Conservation (phyloP, 2,113 vertebrate species). For the Galemys pyrenaicus region DNA sequence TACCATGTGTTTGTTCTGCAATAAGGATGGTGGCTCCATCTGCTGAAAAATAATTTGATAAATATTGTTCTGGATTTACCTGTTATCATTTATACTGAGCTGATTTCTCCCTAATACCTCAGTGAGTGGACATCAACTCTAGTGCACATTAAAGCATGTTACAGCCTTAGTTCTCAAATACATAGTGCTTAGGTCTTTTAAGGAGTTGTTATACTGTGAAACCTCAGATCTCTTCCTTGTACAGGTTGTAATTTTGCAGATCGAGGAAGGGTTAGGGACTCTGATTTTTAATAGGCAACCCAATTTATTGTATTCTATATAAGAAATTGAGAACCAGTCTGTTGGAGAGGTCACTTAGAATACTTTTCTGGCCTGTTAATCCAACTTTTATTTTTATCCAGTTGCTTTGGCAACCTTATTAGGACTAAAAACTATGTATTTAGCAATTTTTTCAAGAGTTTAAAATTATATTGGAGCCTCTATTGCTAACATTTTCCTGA, state of each 20-base stretch:
- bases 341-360: background rate
- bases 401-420: background rate
- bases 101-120: background rate
- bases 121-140: background rate
- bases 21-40: background rate
- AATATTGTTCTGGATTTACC: background rate
- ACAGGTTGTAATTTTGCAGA: background rate
- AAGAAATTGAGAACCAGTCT: background rate
- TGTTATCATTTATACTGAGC: background rate
- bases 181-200: background rate
- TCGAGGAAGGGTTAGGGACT: background rate
- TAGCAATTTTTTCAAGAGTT: background rate
- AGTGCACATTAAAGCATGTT: background rate
- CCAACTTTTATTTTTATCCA: background rate
- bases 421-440: background rate
- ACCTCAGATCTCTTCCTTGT: no score
- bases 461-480: background rate
- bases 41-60: background rate
- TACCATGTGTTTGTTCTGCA: background rate
- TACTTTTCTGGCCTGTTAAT: background rate
- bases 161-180: background rate
- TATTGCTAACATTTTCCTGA: background rate
- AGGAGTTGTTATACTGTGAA: background rate
- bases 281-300: background rate
- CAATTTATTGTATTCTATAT: background rate